These are phyloP conservation scores for Catharus minimus DNA, from an alignment of 2,113 vertebrate species.

Conservation along the genomic window DNA sequence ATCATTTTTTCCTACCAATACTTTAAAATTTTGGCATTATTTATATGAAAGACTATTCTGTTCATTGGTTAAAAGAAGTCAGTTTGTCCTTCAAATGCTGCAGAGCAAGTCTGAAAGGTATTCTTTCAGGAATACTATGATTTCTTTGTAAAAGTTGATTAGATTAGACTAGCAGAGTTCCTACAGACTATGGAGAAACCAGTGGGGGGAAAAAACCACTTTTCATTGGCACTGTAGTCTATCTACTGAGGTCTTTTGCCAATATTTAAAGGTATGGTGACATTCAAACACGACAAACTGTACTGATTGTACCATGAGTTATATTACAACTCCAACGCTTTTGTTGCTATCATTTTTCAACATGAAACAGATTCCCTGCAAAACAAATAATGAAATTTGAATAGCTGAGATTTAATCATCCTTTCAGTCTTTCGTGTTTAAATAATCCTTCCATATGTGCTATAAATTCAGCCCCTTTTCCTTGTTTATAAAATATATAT, in stretches of 20 bases:
- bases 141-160: not conserved
- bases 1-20: not conserved
- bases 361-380: not conserved
- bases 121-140: constrained; percentile 19
- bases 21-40: not conserved
- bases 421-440: constrained; percentile 30
- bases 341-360: constrained; percentile 27
- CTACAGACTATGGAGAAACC: not conserved
- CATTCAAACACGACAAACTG: not conserved
- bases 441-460: not conserved
- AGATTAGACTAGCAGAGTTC: not conserved
- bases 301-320: not conserved
- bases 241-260: not conserved
- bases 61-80: not conserved
- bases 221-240: not conserved
- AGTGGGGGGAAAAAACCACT: not conserved
- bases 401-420: constrained; percentile 25
- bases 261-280: constrained; percentile 29
- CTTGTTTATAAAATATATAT: not conserved
- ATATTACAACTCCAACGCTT: not conserved
- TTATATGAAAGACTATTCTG: not conserved
- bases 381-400: constrained; percentile 39
- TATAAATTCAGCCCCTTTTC: not conserved
- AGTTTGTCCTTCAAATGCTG: not conserved
- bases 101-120: not conserved